Evolutionary conservation across 2,113 vertebrate genomes (phyloP), one percentile per base, ranked within the genome.

Genomic region (Ammodytes marinus): DNA sequence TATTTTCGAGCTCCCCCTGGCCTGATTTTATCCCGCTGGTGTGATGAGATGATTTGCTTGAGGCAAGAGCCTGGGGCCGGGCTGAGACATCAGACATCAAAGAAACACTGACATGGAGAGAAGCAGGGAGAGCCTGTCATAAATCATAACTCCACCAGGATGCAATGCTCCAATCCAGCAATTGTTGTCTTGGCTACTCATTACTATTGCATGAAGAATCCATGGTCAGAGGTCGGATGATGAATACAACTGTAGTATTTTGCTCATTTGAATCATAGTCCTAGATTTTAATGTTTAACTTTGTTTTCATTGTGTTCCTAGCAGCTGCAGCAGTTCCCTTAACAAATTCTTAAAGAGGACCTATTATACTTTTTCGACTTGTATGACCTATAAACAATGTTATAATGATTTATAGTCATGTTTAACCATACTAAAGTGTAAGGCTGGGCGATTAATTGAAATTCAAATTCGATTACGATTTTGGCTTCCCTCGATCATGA

Each of bases 61-160:
- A 89, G 86, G 87, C 69, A n/a, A 76, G 80, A 80, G 82, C 92
- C 89, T 35, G 67, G 58, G 82, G 91, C 91, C 74, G 74, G 42
- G 55, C 71, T 50, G 59, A 87, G 78, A 80, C 86, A 85, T 93
- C 85, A 89, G 85, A 91, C 61, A 45, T 61, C 69, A 59, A 61
- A 77, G 64, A 78, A 46, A 59, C 55, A 54, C 47, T 46, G 66
- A 79, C 45, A 8, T 43, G 74, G 59, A 74, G 55, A 77, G 65
- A 61, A 63, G 67, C 61, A 64, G 4, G 27, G 0, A 42, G 59
- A 80, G 57, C 50, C 54, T 65, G 67, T 69, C 73, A 77, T 87
- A 79, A 77, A 45, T 88, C 89, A 76, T 70, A 47, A n/a, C 66
- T 86, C 55, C 71, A 65, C 35, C 42, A 42, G 49, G 65, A 69